Conservation (phyloP, 2,797 vertebrate species). For the Enteromius treurensis region DNA sequence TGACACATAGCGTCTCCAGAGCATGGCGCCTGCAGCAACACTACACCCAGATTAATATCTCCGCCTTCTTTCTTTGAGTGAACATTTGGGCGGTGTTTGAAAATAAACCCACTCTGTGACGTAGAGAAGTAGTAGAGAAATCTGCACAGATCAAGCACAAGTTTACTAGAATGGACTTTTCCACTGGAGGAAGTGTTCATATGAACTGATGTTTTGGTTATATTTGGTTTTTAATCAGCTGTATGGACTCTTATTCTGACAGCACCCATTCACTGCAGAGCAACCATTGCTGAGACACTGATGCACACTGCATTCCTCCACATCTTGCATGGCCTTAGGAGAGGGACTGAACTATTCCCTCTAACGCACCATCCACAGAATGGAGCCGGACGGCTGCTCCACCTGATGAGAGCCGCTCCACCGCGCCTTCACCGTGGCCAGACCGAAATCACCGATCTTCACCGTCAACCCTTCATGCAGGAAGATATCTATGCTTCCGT, state of each 20-base stretch:
- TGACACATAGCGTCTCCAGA: too few species aligned
- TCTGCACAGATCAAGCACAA: too few species aligned
- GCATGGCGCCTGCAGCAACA: too few species aligned
- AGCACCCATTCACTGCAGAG: neutral
- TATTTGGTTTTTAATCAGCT: neutral
- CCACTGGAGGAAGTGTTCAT: neutral
- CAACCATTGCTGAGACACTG: neutral
- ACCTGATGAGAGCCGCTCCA: slow-evolving; percentile 98
- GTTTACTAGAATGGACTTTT: neutral
- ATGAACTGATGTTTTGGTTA: neutral
- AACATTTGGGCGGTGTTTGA: too few species aligned
- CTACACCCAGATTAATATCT: too few species aligned
- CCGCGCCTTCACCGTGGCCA: slow-evolving; percentile 95
- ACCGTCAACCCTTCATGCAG: slow-evolving; percentile 96
- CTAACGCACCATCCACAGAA: slow-evolving; percentile 93
- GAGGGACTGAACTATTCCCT: neutral
- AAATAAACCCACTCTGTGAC: too few species aligned
- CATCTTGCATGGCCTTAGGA: too few species aligned
- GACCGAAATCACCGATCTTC: slow-evolving; percentile 97
- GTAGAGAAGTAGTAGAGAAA: too few species aligned
- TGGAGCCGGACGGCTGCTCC: slow-evolving; percentile 94
- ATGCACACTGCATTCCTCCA: neutral
- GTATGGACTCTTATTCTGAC: neutral
- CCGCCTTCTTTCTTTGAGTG: too few species aligned
- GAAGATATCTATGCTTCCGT: slow-evolving; percentile 89